phyloP scores from a whole-genome alignment of 1,140 invertebrate genomes.

The Bombus vancouverensis region DNA sequence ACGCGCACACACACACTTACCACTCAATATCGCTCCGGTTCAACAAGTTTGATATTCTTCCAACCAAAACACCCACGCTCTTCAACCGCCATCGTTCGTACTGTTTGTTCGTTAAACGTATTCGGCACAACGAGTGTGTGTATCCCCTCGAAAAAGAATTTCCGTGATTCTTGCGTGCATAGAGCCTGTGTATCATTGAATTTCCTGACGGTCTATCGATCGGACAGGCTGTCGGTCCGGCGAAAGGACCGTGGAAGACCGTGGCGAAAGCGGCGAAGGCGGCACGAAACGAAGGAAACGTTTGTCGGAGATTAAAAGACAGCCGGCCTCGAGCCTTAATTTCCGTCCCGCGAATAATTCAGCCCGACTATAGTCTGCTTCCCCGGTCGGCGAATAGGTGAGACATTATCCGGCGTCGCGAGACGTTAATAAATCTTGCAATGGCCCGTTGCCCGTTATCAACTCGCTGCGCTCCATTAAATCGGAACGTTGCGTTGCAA shows the following conservation, averaged over 20 bases:
- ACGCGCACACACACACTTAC: not conserved
- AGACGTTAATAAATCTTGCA: conserved; percentile 68
- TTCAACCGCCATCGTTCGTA: no score
- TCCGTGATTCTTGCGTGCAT: conserved; percentile 31
- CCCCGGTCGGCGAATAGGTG: conserved; percentile 5
- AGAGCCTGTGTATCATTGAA: conserved; percentile 33
- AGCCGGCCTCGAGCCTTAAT: conserved; percentile 45
- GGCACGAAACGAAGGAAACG: conserved; percentile 27
- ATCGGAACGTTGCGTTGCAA: conserved; percentile 26
- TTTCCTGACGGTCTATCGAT: conserved; percentile 27
- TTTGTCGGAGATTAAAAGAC: conserved; percentile 54
- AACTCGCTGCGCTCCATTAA: conserved; percentile 67
- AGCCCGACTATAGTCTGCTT: conserved; percentile 19
- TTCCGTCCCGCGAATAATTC: conserved; percentile 63
- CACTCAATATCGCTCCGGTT: not conserved
- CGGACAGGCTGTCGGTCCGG: not conserved
- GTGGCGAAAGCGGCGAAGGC: no score
- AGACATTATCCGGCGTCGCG: conserved; percentile 50
- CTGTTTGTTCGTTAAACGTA: no score
- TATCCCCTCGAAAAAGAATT: not conserved
- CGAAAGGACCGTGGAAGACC: not conserved
- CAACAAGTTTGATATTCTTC: not conserved
- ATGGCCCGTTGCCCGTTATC: conserved; percentile 58
- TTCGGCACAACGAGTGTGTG: not conserved
- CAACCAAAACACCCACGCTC: not conserved